A percentile compares a stretch with the other conserved stretches of the same genome.
Conservation (phyloP, 2,888 invertebrate genomes). For the Cephus runcator region DNA sequence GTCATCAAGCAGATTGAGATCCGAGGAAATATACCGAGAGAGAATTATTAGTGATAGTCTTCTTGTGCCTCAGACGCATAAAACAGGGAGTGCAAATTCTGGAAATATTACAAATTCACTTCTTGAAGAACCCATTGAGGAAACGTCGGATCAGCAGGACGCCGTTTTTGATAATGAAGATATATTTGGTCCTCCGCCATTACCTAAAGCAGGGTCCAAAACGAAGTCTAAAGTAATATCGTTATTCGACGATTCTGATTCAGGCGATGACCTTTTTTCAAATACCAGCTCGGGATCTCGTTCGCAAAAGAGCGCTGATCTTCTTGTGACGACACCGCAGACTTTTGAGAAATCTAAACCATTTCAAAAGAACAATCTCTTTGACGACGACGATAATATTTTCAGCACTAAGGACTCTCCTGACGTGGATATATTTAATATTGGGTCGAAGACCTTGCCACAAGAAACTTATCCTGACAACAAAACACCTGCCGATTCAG, state of each 20-base stretch:
- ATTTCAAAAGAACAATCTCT: constrained; percentile 37
- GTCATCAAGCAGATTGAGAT: constrained; percentile 50
- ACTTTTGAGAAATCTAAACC: constrained; percentile 32
- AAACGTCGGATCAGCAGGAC: constrained; percentile 23
- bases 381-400: constrained; percentile 48
- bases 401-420: constrained; percentile 42
- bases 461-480: not conserved
- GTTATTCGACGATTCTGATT: constrained; percentile 59
- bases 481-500: not conserved
- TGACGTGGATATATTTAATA: constrained; percentile 52
- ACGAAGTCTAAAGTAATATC: constrained; percentile 51
- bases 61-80: constrained; percentile 32
- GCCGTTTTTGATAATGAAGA: constrained; percentile 50
- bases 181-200: constrained; percentile 58
- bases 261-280: constrained; percentile 58
- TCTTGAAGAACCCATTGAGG: constrained; percentile 11
- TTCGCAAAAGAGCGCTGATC: constrained; percentile 51
- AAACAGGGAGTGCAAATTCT: constrained; percentile 26
- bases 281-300: constrained; percentile 52
- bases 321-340: constrained; percentile 33
- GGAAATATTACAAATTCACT: constrained; percentile 6
- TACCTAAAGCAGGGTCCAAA: constrained; percentile 44
- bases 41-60: constrained; percentile 49
- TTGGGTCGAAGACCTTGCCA: constrained; percentile 5
- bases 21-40: constrained; percentile 56